A percentile compares a stretch with the other conserved stretches of the same genome.
Conservation (phyloP, 2,888 invertebrate genomes). For the Apotomis betuletana region DNA sequence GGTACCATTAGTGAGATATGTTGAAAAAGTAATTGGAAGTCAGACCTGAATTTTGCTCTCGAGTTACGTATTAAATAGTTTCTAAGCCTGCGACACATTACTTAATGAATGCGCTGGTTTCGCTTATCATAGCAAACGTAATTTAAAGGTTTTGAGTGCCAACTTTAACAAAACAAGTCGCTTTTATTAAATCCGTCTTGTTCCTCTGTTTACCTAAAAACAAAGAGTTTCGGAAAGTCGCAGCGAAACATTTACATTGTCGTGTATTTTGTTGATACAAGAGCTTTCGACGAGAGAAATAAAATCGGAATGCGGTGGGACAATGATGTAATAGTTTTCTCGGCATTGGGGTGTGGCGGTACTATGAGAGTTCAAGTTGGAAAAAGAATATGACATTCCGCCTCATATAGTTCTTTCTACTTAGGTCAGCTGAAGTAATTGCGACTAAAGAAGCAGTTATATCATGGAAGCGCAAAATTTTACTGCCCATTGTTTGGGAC, state of each 20-base stretch:
- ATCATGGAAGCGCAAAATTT: too few relatives aligned
- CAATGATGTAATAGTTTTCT: conserved; percentile 75
- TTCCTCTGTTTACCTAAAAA: conserved; percentile 37
- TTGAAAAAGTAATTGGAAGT: conserved; percentile 9
- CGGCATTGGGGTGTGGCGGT: conserved; percentile 55
- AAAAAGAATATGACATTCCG: too few relatives aligned
- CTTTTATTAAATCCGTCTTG: conserved; percentile 35
- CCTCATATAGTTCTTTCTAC: too few relatives aligned
- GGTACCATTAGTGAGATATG: conserved; percentile 2
- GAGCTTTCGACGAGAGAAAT: conserved; percentile 49
- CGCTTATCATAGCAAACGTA: background rate
- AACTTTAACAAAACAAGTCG: conserved; percentile 11
- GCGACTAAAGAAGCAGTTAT: too few relatives aligned
- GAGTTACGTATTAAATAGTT: background rate
- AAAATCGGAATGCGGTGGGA: conserved; percentile 58
- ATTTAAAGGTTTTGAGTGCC: background rate
- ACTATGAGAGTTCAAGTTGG: conserved; percentile 49
- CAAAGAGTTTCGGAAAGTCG: conserved; percentile 40
- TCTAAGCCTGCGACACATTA: background rate
- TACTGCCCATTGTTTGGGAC: too few relatives aligned
- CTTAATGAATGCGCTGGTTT: background rate
- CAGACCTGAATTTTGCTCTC: background rate
- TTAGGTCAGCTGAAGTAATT: too few relatives aligned
- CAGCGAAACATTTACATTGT: conserved; percentile 40
- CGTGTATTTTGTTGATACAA: conserved; percentile 42